These are phyloP conservation scores for Sebastes flavidus DNA, from an alignment of 2,797 vertebrate species.

Conservation along the genomic window DNA sequence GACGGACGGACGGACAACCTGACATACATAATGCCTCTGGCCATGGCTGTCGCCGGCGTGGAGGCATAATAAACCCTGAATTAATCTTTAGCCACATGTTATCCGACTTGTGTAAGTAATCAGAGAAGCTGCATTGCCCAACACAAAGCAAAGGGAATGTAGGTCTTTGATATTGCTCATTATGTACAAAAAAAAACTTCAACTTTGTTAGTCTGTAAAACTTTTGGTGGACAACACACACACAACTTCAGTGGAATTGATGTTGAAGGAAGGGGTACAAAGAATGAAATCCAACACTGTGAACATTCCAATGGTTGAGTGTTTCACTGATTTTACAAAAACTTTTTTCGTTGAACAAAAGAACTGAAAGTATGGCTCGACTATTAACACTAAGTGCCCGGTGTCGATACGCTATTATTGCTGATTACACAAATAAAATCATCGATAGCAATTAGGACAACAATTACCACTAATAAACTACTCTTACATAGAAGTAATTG, in stretches of 20 bases:
- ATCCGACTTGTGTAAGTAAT: not conserved
- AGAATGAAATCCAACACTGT: not conserved
- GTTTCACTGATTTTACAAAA: not conserved
- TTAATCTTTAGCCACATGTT: not conserved
- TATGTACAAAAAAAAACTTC: too few species aligned
- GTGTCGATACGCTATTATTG: not conserved
- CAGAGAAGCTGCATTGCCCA: not conserved
- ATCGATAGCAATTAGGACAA: constrained; percentile 3
- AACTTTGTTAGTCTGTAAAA: not conserved
- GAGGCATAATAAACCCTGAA: not conserved
- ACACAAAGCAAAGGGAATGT: not conserved
- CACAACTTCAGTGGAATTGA: not conserved
- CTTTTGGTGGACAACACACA: not conserved
- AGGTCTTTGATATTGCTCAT: not conserved
- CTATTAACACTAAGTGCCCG: not conserved
- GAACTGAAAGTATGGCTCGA: not conserved
- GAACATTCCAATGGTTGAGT: not conserved
- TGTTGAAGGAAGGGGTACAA: not conserved
- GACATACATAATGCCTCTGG: too few species aligned
- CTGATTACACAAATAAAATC: not conserved
- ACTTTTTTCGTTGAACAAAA: not conserved
- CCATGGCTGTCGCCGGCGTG: too few species aligned
- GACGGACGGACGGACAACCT: too few species aligned
- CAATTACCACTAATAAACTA: not conserved
- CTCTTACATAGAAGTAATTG: not conserved